These are phyloP conservation scores for Periophthalmus magnuspinnatus DNA, from an alignment of 2,797 vertebrate genomes.

Conservation along the genomic window DNA sequence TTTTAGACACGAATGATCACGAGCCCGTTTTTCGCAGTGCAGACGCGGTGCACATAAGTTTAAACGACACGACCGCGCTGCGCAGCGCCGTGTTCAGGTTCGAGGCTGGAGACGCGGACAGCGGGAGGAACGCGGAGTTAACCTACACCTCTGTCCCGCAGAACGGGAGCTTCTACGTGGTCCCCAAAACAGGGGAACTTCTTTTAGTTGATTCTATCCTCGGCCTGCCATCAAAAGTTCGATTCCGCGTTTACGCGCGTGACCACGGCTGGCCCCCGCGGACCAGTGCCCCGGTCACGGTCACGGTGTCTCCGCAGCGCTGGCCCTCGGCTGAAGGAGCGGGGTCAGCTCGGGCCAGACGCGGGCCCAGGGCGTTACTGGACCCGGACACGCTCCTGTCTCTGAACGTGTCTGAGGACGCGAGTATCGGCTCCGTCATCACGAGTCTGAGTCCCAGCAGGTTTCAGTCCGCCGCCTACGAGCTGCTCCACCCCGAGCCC, in stretches of 20 bases:
- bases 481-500: constrained; percentile 78
- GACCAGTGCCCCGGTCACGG: constrained; percentile 74
- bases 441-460: constrained; percentile 73
- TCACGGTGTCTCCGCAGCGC: constrained; percentile 77
- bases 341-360: constrained; percentile 39
- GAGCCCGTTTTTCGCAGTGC: constrained; percentile 75
- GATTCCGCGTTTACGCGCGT: constrained; percentile 78
- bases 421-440: constrained; percentile 77
- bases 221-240: constrained; percentile 72
- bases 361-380: constrained; percentile 62
- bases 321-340: constrained; percentile 40
- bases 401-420: constrained; percentile 82
- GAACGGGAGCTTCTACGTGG: constrained; percentile 85
- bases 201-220: constrained; percentile 86
- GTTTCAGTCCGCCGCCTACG: constrained; percentile 77
- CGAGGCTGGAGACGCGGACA: constrained; percentile 80
- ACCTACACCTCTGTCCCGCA: constrained; percentile 79
- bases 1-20: constrained; percentile 89
- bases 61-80: constrained; percentile 84
- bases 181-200: constrained; percentile 87
- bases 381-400: constrained; percentile 60
- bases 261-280: constrained; percentile 84
- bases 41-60: constrained; percentile 72
- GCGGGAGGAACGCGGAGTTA: constrained; percentile 84
- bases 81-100: constrained; percentile 79